These are phyloP conservation scores for Drosophila watanabei DNA, from an alignment of 1,140 invertebrate genomes.

Conservation along the genomic window DNA sequence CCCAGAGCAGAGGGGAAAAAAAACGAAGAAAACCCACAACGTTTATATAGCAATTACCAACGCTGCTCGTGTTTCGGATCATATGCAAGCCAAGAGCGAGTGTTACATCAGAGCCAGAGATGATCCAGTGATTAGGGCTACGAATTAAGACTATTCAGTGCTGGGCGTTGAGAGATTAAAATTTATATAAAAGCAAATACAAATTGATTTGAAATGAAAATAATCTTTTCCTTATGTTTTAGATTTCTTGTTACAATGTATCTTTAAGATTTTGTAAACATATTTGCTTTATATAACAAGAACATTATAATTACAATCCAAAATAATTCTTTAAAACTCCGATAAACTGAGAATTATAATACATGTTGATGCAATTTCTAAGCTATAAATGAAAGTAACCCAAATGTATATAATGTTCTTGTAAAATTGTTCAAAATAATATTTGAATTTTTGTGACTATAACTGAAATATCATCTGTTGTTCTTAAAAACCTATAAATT, in stretches of 20 bases:
- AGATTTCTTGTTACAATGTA: neutral
- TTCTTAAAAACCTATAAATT: neutral
- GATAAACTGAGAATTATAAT: neutral
- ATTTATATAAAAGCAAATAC: neutral
- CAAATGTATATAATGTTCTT: neutral
- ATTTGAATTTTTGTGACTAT: neutral
- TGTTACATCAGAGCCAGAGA: constrained; percentile 42
- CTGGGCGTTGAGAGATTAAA: neutral
- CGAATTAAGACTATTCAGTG: neutral
- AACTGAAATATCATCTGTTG: neutral
- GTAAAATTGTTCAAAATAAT: neutral
- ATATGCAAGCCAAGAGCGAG: constrained; percentile 41
- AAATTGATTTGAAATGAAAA: neutral
- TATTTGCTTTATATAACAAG: neutral
- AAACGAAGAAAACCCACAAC: constrained; percentile 59
- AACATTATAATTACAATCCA: too few species aligned
- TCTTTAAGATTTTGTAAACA: neutral
- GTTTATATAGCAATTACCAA: constrained; percentile 80
- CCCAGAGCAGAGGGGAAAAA: constrained; percentile 26
- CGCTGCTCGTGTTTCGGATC: constrained; percentile 73
- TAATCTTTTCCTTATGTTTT: neutral
- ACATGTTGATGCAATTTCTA: neutral
- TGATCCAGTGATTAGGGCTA: constrained; percentile 15
- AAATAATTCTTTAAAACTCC: neutral
- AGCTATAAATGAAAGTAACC: neutral